Conservation (phyloP, 2,888 invertebrate genomes). For the Zaprionus lineosus region DNA sequence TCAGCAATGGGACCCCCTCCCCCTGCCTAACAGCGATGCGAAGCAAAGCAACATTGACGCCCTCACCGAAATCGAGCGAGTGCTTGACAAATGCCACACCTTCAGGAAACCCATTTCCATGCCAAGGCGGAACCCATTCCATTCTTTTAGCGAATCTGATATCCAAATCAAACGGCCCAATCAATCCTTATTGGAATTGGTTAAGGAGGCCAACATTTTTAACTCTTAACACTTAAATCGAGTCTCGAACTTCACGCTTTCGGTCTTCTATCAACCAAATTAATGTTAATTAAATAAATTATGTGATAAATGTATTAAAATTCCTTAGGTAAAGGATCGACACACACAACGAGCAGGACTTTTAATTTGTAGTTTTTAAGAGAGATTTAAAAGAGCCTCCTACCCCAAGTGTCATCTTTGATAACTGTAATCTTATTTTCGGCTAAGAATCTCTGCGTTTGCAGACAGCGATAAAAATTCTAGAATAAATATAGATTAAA, state of each 20-base stretch:
- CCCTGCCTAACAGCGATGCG: neutral
- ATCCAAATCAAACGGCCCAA: constrained; percentile 20
- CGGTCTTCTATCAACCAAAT: constrained; percentile 29
- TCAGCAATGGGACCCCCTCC: constrained; percentile 56
- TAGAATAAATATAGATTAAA: too few species aligned
- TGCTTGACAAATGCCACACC: constrained; percentile 47
- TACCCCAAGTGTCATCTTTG: too few species aligned
- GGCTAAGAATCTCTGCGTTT: too few species aligned
- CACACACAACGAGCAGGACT: too few species aligned
- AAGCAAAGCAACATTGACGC: constrained; percentile 24
- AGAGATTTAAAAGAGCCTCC: too few species aligned
- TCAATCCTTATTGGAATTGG: constrained; percentile 47
- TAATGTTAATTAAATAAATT: too few species aligned
- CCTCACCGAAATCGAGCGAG: constrained; percentile 44
- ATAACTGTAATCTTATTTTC: too few species aligned
- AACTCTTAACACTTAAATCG: constrained; percentile 27
- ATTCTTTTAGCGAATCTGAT: too few species aligned
- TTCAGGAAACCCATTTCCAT: constrained; percentile 7
- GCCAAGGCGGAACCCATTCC: neutral
- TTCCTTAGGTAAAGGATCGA: too few species aligned
- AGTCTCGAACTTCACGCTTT: constrained; percentile 1
- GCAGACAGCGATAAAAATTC: too few species aligned
- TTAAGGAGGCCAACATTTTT: constrained; percentile 46
- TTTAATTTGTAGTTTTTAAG: too few species aligned
- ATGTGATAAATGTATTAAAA: too few species aligned